Base-by-base conservation (phyloP, 2,888 invertebrate genomes). In the Idaea aversata region DNA sequence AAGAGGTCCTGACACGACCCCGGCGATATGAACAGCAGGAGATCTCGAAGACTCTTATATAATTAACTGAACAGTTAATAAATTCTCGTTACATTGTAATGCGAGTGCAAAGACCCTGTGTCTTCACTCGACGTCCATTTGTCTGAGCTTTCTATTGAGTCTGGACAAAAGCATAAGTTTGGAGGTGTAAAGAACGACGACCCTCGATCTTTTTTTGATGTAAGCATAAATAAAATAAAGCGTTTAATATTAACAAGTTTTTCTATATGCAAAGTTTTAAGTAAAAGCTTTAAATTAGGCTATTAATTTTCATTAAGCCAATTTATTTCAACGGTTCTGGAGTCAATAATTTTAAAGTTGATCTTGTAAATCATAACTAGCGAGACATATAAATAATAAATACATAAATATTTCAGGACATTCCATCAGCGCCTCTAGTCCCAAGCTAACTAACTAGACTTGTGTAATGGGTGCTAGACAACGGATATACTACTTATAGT, bases 151-250 rank as follows among this genome's bases (percentile, higher is more conserved):
- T 69, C 68, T 69, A 67, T 70, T 71, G 67, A 72, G 67, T 65
- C 65, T 64, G 38, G 66, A 70, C 67, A 71, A 71, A 70, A 70
- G 70, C 70, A 70, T 66, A 70, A 70, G 68, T 70, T 65, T 67
- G 65, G 61, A 69, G 70, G 71, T 72, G 72, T 67, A 63, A 68
- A 72, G 72, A 69, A 64, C 70, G 68, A 70, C 65, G 67, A 71
- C 69, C 69, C 67, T 67, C 47, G 47, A 47, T 47, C 47, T 47
- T 47, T 47, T 47, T 47, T 65, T 61, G 61, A 63, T 63, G 59
- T 36, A 25, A 61, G 35, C 57, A 57, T 61, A 63, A 59, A 61
- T 61, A 34, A 63, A 61, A 65, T 61, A 61, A 59, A 36, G 62
- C 63, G 60, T 62, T 66, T 63, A 35, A 65, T 66, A 66, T 64